Base-by-base conservation (phyloP, 1,140 invertebrate genomes). In the Drosophila saltans region DNA sequence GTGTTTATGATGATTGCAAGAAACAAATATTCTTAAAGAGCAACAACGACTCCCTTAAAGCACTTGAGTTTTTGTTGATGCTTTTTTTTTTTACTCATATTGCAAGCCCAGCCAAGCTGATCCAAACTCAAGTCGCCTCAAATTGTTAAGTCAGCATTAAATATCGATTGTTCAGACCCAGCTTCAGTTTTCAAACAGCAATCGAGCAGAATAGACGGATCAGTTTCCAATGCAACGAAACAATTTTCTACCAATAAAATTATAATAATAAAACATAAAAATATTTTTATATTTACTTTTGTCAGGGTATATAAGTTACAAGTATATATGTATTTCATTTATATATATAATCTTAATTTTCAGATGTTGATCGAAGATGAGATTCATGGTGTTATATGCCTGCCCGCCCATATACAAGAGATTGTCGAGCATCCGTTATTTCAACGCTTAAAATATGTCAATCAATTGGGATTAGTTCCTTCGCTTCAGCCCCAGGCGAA, bases 401-500 rank as follows among this genome's bases (percentile, higher is more conserved):
- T 91, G 3, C 81, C 84, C 6, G 48, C 26, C 1, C 60, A 74
- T 26, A 81, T 89, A 59, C 57, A 64, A 24, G 77, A 76, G 36
- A 75, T 91, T 5, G 61, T 90, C 0, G 57, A 75, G 40, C 88
- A 90, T 36, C 58, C 56, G 9, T 33, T 68, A 6, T 91, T 91
- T 41, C 90, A 90, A 66, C 83, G 90, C 0, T 69, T 91, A 2
- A 91, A 84, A 28, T 72, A 61, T 5, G 52, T 91, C 7, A 61
- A 81, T 36, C 90, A 91, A 68, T 56, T 90, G 39, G 90, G 86
- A 2, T 28, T 85, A 1, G 11, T 80, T 3, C 58, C 55, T 3
- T 24, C 30, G 2, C 6, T 45, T n/a, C 1, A 59, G 0, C 58
- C 66, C 1, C 24, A 55, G 0, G 69, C 61, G 1, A 69, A 65